These are phyloP conservation scores for Watsonalla cultraria DNA, from an alignment of 2,888 invertebrate species.

Conservation along the genomic window DNA sequence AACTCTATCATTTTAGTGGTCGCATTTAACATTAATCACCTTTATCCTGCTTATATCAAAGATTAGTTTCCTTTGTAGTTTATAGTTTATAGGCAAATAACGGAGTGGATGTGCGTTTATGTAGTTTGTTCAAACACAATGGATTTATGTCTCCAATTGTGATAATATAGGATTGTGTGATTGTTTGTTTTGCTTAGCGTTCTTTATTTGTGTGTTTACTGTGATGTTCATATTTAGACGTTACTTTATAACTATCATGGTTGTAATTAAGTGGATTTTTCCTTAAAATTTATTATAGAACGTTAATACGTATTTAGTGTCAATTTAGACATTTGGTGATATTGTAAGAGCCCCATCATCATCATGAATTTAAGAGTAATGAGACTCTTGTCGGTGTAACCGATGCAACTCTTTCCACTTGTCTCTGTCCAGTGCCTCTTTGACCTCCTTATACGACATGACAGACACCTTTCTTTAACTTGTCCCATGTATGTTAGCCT, in stretches of 20 bases:
- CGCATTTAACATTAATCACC: constrained; percentile 24
- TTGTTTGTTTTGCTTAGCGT: background rate
- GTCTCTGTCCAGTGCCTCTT: no score
- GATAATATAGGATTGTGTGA: background rate
- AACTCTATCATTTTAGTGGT: constrained; percentile 53
- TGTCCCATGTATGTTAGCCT: no score
- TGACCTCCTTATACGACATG: no score
- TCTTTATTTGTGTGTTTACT: background rate
- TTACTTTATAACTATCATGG: background rate
- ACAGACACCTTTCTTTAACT: no score
- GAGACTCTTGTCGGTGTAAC: no score
- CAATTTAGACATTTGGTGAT: no score
- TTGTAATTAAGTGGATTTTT: background rate
- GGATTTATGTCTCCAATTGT: background rate
- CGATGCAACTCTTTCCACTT: no score
- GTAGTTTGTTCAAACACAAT: background rate
- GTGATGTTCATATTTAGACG: background rate
- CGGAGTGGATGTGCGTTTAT: background rate
- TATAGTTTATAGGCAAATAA: constrained; percentile 22
- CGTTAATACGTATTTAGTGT: no score
- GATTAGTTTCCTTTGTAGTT: constrained; percentile 39
- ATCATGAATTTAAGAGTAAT: no score
- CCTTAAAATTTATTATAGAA: no score
- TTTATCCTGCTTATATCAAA: constrained; percentile 33
- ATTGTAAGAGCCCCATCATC: no score